Base-by-base conservation (phyloP, 2,888 invertebrate species). In the Lepeophtheirus nordmannii region DNA sequence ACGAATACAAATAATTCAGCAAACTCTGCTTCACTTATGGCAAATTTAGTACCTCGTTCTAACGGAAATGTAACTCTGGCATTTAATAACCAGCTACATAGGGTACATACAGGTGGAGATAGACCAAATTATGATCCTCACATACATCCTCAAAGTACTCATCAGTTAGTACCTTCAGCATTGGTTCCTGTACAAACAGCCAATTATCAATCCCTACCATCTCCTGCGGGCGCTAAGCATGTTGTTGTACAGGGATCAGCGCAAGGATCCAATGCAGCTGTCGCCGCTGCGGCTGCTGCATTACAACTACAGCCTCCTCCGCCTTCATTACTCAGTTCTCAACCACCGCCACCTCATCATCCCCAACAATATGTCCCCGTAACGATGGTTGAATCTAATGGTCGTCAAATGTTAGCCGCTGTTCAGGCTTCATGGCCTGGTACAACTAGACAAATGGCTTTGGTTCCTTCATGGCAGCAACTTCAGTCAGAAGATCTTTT, bases 1-100 rank as follows among this genome's bases (percentile, higher is more conserved):
- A 56, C 65, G 5, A 20, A 58, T 30, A 40, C 63, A 20, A 22
- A 20, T 22, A 37, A 41, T 23, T 57, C 67, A 12, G 38, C 41
- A 14, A 67, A 68, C 38, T 56, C 68, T 37, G 67, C 68, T 57
- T 71, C 71, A 20, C 72, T 72, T 71, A 85, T 86, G 30, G 84
- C 85, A 57, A 86, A 85, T 74, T 84, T 86, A 72, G 85, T 85
- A 68, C 86, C 87, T 17, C 83, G 84, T 70, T 83, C 86, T 20
- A 85, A 84, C 68, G 85, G 85, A 69, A 87, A 86, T 79, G 89
- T 94, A 66, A 91, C 94, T 65, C 85, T 94, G 72, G 89, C 92
- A 69, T 91, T 94, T 77, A 79, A 78, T 71, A 91, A 91, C 77
- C 92, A 78, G 66, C 74, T 85, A 71, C 82, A 84, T 65, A 90